Evolutionary conservation across 2,888 invertebrate species (phyloP), one percentile per base, ranked within the genome.

Genomic region (Euplagia quadripunctaria): DNA sequence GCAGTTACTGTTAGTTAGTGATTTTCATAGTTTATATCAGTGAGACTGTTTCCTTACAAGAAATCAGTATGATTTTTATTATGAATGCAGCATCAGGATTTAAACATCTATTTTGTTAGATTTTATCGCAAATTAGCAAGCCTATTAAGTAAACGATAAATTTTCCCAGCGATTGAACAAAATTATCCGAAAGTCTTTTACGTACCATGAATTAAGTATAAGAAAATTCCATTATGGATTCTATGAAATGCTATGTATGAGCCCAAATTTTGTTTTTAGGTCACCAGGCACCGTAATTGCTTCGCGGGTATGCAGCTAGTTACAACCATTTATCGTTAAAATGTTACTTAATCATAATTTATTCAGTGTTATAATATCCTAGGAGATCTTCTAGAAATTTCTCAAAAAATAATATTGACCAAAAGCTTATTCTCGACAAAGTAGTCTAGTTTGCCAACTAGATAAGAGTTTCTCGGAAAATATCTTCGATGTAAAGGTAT

Each of bases 261-360:
- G 66, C 58, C 52, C 52, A 68, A 72, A 76, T 73, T 74, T 75
- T 75, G 76, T 82, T 80, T 74, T 75, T 72, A 69, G 75, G 55
- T 68, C 77, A 79, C 55, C 63, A 68, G 49, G 52, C 74, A 42
- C 42, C 63, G 77, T 82, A 76, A 80, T 84, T 80, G 77, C 64
- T 82, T 82, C 68, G 72, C 55, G 31, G 20, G 42, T 61, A 58
- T 58, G 20, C 58, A 52, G 43, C 55, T 17, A 43, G 31, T 66
- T 41, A 58, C 71, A 65, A 55, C 20, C 14, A 42, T 55, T 46
- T 16, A 55, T 43, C 46, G 46, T 20, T 65, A 43, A 46, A 31
- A 55, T 43, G 52, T 71, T 58, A 20, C 31, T 49, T 65, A 58
- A 71, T 71, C 20, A 58, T 55, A 65, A 65, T 67, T 43, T 46